phyloP scores from a whole-genome alignment of 2,888 invertebrate genomes.

The Leucania comma region DNA sequence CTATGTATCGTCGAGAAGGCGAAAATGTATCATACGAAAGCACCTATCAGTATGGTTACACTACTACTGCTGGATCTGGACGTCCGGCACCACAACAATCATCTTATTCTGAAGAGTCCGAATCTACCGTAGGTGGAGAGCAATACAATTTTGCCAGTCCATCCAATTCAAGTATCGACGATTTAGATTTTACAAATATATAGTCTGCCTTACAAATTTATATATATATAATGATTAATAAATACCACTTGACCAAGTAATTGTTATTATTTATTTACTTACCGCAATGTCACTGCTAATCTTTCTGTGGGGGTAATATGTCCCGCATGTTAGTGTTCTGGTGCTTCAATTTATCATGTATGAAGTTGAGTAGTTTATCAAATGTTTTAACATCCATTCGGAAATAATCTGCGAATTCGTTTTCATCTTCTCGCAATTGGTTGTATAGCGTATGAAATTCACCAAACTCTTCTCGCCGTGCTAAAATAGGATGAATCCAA shows the following conservation, averaged over 20 bases:
- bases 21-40: constrained; percentile 35
- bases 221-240: constrained; percentile 36
- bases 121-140: constrained; percentile 19
- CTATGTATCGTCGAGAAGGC: constrained; percentile 24
- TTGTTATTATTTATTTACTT: constrained; percentile 34
- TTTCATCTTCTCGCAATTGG: constrained; percentile 48
- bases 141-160: constrained; percentile 40
- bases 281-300: constrained; percentile 55
- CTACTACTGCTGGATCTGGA: constrained; percentile 54
- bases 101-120: constrained; percentile 18
- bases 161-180: constrained; percentile 31
- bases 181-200: constrained; percentile 54
- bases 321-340: constrained; percentile 45
- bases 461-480: constrained; percentile 15
- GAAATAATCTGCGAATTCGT: constrained; percentile 48
- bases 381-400: constrained; percentile 47
- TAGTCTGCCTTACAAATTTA: constrained; percentile 24
- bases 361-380: constrained; percentile 42
- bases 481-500: constrained; percentile 20
- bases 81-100: constrained; percentile 18
- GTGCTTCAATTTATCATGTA: constrained; percentile 45
- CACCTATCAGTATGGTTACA: constrained; percentile 46
- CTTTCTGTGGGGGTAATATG: constrained; percentile 39
- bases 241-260: constrained; percentile 36
- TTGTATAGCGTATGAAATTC: constrained; percentile 28